Evolutionary conservation across 2,888 invertebrate genomes (phyloP), one percentile per base, ranked within the genome.

Genomic region (Neria commutata): DNA sequence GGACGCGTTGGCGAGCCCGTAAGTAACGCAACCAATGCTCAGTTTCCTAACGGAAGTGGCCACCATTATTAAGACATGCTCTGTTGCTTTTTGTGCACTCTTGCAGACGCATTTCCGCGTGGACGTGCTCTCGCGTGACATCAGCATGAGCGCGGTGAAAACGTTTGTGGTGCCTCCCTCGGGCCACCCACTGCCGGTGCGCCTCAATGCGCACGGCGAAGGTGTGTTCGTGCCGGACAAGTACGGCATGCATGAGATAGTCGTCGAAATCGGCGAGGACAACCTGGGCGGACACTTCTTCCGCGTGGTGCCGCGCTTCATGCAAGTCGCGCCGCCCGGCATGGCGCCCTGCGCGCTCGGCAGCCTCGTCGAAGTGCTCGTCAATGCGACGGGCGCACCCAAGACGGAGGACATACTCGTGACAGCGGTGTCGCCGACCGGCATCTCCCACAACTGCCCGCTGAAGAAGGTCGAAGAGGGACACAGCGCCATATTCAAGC

Each of bases 271-370:
- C 55, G 87, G 86, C 52, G 87, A 89, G 58, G 88, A 86, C 61
- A 76, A 70, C 26, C 59, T 81, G 55, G 87, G 87, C 21, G 84
- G 88, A 42, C 89, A 91, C 76, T 92, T 91, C 83, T 93, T 97
- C 79, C 86, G 94, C 69, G 95, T 94, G 1, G 84, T 94, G 75
- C 95, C 96, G 25, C 89, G 94, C 61, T 83, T 94, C 67, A 89
- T 93, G 60, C 91, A 92, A 76, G 94, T 95, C 34, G 90, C 91
- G 60, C 92, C 92, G 14, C 93, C 95, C 1, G 96, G 95, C 53
- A 94, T 97, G 89, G 94, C 95, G 55, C 97, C 96, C 2, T 97
- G 96, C 83, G 94, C 95, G 21, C 87, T 96, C 49, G 97, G 96
- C 62, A 95, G 95, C 63, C 89, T 96, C 55, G 96, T 97, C 1